Evolutionary conservation across 1,140 invertebrate species (phyloP), one percentile per base, ranked within the genome.

Genomic region (Bombyx mori): DNA sequence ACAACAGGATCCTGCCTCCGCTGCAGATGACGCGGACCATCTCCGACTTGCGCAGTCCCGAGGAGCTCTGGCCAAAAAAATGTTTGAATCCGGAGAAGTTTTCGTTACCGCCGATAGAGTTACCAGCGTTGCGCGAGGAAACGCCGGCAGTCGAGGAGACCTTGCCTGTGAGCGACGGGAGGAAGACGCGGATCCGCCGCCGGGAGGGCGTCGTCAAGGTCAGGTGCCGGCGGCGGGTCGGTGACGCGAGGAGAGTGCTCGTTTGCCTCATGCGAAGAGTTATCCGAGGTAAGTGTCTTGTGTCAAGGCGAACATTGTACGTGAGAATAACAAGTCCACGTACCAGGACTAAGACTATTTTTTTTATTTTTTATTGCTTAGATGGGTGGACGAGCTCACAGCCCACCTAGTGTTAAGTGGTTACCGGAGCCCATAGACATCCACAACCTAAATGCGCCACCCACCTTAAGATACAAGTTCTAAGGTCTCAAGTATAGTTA

Each of bases 61-160:
- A 75, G 6, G 77, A 82, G 18, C 42, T 69, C 18, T 82, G 77
- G 77, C 70, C 77, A 0, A 68, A 60, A 35, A 72, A 72, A 52
- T 66, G 60, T 47, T 52, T 66, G 35, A 60, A 67, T 22, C 71
- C 66, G 0, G 75, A 69, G 53, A 77, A 73, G 53, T 74, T 82
- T 46, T 84, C 76, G 0, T 60, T 84, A 18, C 81, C 81, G 0
- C 81, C 81, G 6, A 76, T 83, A 26, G 69, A 75, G 44, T 44
- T 79, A 62, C 69, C 75, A 7, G 54, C 46, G 6, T 10, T 46
- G 46, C 46, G 6, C 44, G 52, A 43, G 42, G 35, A 35, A 9
- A 42, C 6, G 48, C 7, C 9, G 9, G 26, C 2, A 3, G 26
- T 35, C 26, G 52, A 42, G 10, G n/a, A 49, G 48, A 12, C 12